Base-by-base conservation (phyloP, 2,888 invertebrate genomes). In the Eupithecia abbreviata region DNA sequence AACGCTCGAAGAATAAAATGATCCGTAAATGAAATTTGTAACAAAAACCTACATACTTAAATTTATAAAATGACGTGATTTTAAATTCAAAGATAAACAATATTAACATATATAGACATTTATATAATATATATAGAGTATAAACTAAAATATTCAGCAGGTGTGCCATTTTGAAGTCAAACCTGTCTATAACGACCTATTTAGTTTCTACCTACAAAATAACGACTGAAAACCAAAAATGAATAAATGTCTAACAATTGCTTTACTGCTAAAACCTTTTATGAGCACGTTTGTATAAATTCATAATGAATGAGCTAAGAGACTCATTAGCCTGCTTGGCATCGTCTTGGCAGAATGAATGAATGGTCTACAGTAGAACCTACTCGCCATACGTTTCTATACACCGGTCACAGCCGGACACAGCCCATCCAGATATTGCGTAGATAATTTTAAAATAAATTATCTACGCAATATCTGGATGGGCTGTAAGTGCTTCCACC, bases 251-350 rank as follows among this genome's bases (percentile, higher is more conserved):
- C 2, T 6, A 15, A 15, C 13, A 51, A 13, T 5, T 15, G 2
- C 55, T 55, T n/a, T 55, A n/a, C 51, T n/a, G n/a, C 55, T n/a
- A 18, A 58, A 58, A 18, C 3, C 18, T 58, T 58, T 9, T 58
- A 58, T 18, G 55, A 58, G 55, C 18, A 58, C 18, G 55, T 58
- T 58, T 58, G 55, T 58, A 58, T 58, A 58, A 58, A 18, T 62
- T 10, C 10, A 62, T 30, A 62, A 62, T 62, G 18, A 18, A 62
- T 30, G 30, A 62, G 62, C 10, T 30, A 30, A 18, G 5, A n/a
- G 62, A 62, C 30, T 62, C 62, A 62, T 62, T 62, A 30, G 18
- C 4, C 30, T 62, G 62, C 62, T 6, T 30, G 62, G 9, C 30
- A 62, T 62, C 10, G 18, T 30, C 12, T 62, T 30, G 30, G 10